A percentile compares a stretch with the other conserved stretches of the same genome.
Conservation (phyloP, 2,797 vertebrate genomes). For the Nothura maculosa region DNA sequence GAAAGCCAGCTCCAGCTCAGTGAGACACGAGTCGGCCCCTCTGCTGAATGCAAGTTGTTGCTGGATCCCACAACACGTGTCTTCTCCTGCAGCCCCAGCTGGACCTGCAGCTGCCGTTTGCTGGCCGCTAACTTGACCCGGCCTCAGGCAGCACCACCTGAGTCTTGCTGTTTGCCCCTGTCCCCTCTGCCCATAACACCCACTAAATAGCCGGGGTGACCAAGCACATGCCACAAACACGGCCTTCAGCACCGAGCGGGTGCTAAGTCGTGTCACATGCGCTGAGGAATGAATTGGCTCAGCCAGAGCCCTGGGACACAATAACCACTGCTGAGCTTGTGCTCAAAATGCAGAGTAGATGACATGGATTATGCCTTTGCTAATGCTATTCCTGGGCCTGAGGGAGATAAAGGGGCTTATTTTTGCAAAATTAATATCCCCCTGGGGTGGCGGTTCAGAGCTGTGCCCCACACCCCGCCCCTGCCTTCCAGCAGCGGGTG, state of each 20-base stretch:
- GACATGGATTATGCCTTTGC: slow-evolving; percentile 36
- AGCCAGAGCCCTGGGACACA: not conserved
- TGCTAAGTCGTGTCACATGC: not conserved
- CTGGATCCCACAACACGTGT: accelerated
- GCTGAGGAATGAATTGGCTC: not conserved
- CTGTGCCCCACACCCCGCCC: not conserved
- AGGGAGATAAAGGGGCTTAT: slow-evolving; percentile 36
- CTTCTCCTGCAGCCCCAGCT: accelerated
- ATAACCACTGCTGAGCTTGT: not conserved
- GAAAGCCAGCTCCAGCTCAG: not conserved
- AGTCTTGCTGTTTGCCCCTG: not conserved
- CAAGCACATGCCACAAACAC: accelerated
- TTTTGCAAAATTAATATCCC: slow-evolving; percentile 37
- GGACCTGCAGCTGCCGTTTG: accelerated
- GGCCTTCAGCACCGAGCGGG: not conserved
- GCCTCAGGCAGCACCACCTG: not conserved
- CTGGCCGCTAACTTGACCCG: not conserved
- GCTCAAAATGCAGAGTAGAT: slow-evolving; percentile 47
- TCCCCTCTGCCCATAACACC: not conserved
- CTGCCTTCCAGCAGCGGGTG: not conserved
- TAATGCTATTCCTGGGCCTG: slow-evolving; percentile 28
- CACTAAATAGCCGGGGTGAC: not conserved
- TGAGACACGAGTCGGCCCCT: not conserved
- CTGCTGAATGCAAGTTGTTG: not conserved
- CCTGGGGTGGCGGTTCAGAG: not conserved